A percentile compares a stretch with the other conserved stretches of the same genome.
Conservation (phyloP, 1,140 invertebrate genomes). For the Plectus sambesii region DNA sequence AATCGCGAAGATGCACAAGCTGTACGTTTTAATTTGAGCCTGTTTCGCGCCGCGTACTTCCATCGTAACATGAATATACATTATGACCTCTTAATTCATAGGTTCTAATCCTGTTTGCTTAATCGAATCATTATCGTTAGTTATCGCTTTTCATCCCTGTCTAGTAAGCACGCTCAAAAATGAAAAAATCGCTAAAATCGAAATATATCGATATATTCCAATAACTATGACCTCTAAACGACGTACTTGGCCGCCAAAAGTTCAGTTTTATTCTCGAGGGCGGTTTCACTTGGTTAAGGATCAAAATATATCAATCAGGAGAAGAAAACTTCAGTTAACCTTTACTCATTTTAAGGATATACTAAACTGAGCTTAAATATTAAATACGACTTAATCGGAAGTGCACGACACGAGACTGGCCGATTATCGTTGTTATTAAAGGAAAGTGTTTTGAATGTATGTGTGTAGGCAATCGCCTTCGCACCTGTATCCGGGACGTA, state of each 20-base stretch:
- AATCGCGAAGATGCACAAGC: slow-evolving; percentile 35
- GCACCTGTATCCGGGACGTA: slow-evolving; percentile 34
- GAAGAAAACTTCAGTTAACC: slow-evolving; percentile 6
- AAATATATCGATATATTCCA: too few species aligned
- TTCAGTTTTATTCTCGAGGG: too few species aligned
- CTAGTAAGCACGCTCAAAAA: too few species aligned
- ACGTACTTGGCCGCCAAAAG: too few species aligned
- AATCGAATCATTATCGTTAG: slow-evolving; percentile 10
- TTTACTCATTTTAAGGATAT: slow-evolving; percentile 12
- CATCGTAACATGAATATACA: background rate
- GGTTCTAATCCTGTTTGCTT: slow-evolving; percentile 3
- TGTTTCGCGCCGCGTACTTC: too few species aligned
- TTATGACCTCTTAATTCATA: slow-evolving; percentile 11
- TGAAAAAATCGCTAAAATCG: background rate
- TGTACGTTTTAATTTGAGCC: slow-evolving; percentile 38
- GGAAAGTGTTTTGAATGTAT: slow-evolving; percentile 13
- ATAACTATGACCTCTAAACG: too few species aligned
- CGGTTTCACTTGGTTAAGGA: background rate
- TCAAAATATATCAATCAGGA: slow-evolving; percentile 3
- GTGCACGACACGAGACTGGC: slow-evolving; percentile 11
- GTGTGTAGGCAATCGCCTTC: slow-evolving; percentile 37
- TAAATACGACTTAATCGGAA: slow-evolving; percentile 6
- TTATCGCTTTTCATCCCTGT: too few species aligned
- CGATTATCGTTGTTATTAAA: slow-evolving; percentile 11
- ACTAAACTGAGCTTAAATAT: slow-evolving; percentile 6